These are phyloP conservation scores for Grammomys dolichurus DNA, from an alignment of 2,113 vertebrate species.

Conservation along the genomic window DNA sequence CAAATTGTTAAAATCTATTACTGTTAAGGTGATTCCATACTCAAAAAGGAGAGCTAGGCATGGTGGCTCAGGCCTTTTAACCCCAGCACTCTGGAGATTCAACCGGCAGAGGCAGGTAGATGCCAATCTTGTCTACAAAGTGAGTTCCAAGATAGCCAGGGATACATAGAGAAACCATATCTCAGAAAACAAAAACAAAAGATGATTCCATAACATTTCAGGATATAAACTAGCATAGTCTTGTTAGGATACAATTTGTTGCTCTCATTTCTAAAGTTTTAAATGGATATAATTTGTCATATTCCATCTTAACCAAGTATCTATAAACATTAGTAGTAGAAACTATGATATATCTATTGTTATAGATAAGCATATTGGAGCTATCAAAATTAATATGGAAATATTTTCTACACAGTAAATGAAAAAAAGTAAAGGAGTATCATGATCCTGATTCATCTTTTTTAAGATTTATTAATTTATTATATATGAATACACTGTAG, in stretches of 20 bases:
- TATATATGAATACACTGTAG: no score
- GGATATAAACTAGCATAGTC: background rate
- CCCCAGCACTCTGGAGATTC: background rate
- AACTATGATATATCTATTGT: conserved; percentile 15
- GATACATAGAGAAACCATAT: background rate
- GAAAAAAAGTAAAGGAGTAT: conserved; percentile 43
- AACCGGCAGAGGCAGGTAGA: background rate
- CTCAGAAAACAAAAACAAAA: background rate
- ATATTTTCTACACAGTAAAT: conserved; percentile 21
- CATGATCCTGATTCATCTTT: background rate
- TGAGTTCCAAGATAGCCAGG: background rate
- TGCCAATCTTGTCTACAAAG: background rate
- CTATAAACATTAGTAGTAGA: background rate
- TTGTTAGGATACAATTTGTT: conserved; percentile 13
- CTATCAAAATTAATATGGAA: background rate
- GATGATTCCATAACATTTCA: conserved; percentile 18
- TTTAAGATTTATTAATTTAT: no score
- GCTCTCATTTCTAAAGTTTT: conserved; percentile 33
- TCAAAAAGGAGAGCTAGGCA: background rate
- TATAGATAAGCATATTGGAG: background rate
- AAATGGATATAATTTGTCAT: background rate
- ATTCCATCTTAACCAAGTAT: background rate
- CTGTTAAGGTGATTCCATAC: background rate
- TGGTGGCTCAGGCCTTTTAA: background rate
- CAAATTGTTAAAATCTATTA: background rate